A percentile compares a stretch with the other conserved stretches of the same genome.
These are phyloP conservation scores for Zaprionus gabonicus DNA, from an alignment of 1,140 invertebrate species.

Conservation along the genomic window DNA sequence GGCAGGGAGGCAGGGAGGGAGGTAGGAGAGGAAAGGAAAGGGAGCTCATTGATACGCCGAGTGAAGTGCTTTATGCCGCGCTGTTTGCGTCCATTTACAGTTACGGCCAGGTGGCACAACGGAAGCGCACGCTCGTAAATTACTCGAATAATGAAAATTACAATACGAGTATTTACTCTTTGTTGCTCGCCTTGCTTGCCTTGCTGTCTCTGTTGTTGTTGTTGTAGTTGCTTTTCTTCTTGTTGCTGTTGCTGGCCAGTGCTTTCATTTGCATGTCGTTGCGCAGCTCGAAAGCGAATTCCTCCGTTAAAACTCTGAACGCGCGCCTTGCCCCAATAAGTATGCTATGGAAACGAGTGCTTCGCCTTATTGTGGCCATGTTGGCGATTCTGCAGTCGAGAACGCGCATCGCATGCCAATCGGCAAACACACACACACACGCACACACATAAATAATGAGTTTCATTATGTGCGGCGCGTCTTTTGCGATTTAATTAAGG, in stretches of 20 bases:
- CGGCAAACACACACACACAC: slow-evolving; percentile 9
- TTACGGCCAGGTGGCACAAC: slow-evolving; percentile 33
- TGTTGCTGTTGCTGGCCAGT: not conserved
- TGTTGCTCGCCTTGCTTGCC: slow-evolving; percentile 31
- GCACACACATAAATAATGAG: slow-evolving; percentile 63
- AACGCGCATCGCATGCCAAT: not conserved
- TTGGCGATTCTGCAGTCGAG: not conserved
- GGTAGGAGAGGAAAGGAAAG: not conserved
- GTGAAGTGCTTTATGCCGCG: slow-evolving; percentile 28
- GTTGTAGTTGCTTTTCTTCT: not conserved
- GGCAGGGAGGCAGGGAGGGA: not conserved
- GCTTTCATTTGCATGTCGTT: slow-evolving; percentile 9
- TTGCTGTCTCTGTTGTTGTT: slow-evolving; percentile 39
- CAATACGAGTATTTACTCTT: slow-evolving; percentile 73
- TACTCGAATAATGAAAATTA: slow-evolving; percentile 81
- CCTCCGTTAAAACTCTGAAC: not conserved
- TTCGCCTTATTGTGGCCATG: not conserved
- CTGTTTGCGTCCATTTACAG: slow-evolving; percentile 41
- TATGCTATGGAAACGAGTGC: slow-evolving; percentile 10
- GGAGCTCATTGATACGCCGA: slow-evolving; percentile 7
- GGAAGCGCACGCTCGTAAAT: slow-evolving; percentile 74
- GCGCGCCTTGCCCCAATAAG: slow-evolving; percentile 14
- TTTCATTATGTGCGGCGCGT: slow-evolving; percentile 72
- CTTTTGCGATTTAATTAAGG: slow-evolving; percentile 79
- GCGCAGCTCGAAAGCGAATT: not conserved